Base-by-base conservation (phyloP, 2,888 invertebrate genomes). In the Habroteleia sp. region DNA sequence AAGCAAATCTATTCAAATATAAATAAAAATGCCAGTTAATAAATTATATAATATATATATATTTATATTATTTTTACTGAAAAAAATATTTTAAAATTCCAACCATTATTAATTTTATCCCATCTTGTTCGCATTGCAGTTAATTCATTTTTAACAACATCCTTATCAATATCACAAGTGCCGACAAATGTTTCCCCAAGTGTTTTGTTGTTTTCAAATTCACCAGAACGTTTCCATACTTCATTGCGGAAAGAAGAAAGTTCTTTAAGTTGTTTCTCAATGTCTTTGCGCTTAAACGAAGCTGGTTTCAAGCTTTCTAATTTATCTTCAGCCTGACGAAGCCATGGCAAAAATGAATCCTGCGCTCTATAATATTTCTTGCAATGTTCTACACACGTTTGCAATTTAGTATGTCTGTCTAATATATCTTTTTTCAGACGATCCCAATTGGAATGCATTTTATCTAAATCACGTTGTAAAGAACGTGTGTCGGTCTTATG, bases 171-270 rank as follows among this genome's bases (percentile, higher is more conserved):
- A 85, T 98, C 97, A 80, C 97, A 97, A 41, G 95, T 92, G 0
- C 93, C 92, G 48, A 97, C 91, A 90, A 98, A 96, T 0, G 95
- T 93, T 82, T 97, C 97, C 0, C 97, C 97, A 1, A 96, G 90
- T 0, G 94, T 93, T 84, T 93, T 93, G 78, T 95, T 94, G 87
- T 95, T 96, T 83, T 98, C 98, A 82, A 94, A 97, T 89, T 98
- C 98, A 5, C 97, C 97, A 7, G 96, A 95, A 83, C 95, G 95
- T 88, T 97, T 96, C 94, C 97, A 95, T 0, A 97, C 93, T 82
- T 98, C 98, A 83, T 97, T 97, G 81, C 97, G 93, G 91, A 98
- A 95, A 44, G 92, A 92, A 83, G 97, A 96, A 58, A 97, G 89
- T 81, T 97, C 97, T 52, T 94, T 93, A 2, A 98, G 90, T 85